Conservation (phyloP, 2,888 invertebrate species). For the Caenorhabditis japonica region DNA sequence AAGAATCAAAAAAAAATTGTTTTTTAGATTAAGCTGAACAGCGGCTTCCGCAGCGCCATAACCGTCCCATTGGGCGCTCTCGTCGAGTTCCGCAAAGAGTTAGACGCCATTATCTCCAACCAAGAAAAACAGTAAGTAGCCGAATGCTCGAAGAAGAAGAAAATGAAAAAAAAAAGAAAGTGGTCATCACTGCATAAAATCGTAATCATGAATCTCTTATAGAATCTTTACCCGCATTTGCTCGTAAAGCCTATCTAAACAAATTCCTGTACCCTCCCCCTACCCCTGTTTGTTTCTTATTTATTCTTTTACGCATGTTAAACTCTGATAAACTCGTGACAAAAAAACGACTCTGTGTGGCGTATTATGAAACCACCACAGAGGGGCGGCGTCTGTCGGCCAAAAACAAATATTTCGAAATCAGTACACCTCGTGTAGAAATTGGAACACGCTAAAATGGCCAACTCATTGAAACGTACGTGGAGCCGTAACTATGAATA, state of each 20-base stretch:
- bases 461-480: constrained; percentile 33
- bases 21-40: constrained; percentile 66
- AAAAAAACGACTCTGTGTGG: constrained; percentile 13
- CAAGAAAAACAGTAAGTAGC: constrained; percentile 33
- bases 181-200: constrained; percentile 25
- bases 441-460: constrained; percentile 9
- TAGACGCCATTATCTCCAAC: constrained; percentile 62
- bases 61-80: constrained; percentile 68
- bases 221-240: constrained; percentile 43
- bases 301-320: constrained; percentile 25
- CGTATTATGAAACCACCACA: constrained; percentile 18
- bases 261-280: constrained; percentile 4
- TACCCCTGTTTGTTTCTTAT: constrained; percentile 13
- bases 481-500: constrained; percentile 31
- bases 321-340: constrained; percentile 29
- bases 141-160: no score
- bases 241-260: constrained; percentile 17
- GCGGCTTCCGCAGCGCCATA: constrained; percentile 69
- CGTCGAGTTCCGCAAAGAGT: constrained; percentile 64
- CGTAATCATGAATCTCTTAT: constrained; percentile 36
- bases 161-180: neutral
- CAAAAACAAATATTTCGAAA: constrained; percentile 23
- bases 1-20: neutral
- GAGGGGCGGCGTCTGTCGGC: constrained; percentile 9
- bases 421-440: neutral